Evolutionary conservation across 2,113 vertebrate species (phyloP).

Genomic region (Sigmodon hispidus): DNA sequence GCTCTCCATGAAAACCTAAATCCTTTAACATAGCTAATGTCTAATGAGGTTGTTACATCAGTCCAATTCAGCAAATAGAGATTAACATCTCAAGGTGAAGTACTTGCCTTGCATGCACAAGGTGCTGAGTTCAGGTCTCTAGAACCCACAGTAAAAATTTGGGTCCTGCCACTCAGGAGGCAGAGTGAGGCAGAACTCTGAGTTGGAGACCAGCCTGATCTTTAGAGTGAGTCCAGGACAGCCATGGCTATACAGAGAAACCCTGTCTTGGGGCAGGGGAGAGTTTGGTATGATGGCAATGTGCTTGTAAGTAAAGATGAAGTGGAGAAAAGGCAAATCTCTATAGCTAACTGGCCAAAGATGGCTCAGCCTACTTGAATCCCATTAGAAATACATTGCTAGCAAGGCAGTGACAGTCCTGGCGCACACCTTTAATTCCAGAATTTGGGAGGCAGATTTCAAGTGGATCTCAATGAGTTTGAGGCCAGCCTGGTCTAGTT

Average conservation of each 20-base stretch:
- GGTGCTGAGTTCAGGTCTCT: background rate
- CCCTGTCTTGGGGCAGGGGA: too few species aligned
- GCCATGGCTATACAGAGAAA: too few species aligned
- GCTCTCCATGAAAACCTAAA: background rate
- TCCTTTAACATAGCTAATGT: background rate
- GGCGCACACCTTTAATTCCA: too few species aligned
- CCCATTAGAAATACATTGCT: rapidly evolving
- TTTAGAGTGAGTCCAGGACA: too few species aligned
- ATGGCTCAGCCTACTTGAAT: background rate
- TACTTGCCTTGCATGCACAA: background rate
- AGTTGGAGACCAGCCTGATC: too few species aligned
- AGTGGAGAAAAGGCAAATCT: background rate
- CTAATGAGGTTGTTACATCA: background rate
- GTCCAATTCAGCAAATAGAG: background rate
- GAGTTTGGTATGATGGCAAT: background rate
- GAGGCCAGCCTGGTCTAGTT: too few species aligned
- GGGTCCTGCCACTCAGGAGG: background rate
- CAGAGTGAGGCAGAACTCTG: too few species aligned
- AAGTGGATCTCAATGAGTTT: too few species aligned
- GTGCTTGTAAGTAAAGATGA: background rate
- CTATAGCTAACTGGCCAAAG: background rate
- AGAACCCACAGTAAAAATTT: background rate
- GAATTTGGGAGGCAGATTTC: too few species aligned
- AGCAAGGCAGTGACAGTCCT: too few species aligned
- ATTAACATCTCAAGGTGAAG: background rate